These are phyloP conservation scores for Vanessa atalanta DNA, from an alignment of 1,140 invertebrate species.

Conservation along the genomic window DNA sequence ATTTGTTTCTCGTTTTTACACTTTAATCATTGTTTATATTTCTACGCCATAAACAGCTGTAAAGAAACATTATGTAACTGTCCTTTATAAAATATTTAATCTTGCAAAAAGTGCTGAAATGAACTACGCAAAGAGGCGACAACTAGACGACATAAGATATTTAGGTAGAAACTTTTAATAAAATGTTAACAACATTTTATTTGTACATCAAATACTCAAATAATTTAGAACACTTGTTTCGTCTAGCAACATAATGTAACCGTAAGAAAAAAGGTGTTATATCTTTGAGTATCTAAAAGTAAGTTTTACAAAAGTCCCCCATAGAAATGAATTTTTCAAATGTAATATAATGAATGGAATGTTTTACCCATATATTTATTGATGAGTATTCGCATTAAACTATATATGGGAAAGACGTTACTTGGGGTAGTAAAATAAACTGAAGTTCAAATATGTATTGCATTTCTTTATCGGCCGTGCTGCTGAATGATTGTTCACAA, in stretches of 20 bases:
- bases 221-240: background rate
- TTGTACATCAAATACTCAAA: background rate
- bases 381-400: no score
- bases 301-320: no score
- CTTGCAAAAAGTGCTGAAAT: background rate
- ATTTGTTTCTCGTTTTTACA: conserved; percentile 26
- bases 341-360: no score
- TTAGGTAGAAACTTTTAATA: background rate
- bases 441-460: no score
- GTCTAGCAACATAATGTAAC: background rate
- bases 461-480: no score
- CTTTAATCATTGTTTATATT: conserved; percentile 19
- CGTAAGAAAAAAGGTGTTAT: background rate
- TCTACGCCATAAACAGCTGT: conserved; percentile 1
- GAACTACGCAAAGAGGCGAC: background rate
- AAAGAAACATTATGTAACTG: no score
- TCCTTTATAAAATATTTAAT: no score
- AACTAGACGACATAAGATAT: background rate
- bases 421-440: no score
- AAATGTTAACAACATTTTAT: background rate
- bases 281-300: background rate
- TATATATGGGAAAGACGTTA: no score
- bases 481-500: no score
- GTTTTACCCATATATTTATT: no score
- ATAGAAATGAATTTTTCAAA: no score